A percentile compares a stretch with the other conserved stretches of the same genome.
Conservation (phyloP, 2,888 invertebrate species). For the Pachydiplax longipennis region DNA sequence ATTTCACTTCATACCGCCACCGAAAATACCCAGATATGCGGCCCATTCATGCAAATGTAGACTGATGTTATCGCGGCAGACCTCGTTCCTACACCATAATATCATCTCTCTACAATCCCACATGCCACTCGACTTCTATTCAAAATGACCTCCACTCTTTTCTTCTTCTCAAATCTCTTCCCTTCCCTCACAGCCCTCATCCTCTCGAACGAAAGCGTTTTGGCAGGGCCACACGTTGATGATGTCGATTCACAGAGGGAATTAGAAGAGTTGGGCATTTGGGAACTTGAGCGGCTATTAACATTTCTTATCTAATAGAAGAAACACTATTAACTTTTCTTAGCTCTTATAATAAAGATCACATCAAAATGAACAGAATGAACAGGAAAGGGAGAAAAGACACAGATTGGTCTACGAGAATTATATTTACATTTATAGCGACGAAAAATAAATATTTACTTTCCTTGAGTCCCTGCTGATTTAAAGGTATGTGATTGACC, state of each 20-base stretch:
- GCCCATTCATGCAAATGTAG: slow-evolving; percentile 35
- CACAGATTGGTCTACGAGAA: too few relatives aligned
- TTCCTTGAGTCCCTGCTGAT: too few relatives aligned
- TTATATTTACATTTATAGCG: too few relatives aligned
- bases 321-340: too few relatives aligned
- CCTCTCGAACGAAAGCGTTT: not conserved
- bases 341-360: too few relatives aligned
- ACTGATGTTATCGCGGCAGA: slow-evolving; percentile 14
- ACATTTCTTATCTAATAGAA: too few relatives aligned
- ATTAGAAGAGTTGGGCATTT: not conserved
- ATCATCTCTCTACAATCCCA: not conserved
- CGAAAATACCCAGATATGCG: not conserved
- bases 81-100: slow-evolving; percentile 29
- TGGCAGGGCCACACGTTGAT: not conserved
- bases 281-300: too few relatives aligned
- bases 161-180: not conserved
- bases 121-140: not conserved
- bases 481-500: too few relatives aligned
- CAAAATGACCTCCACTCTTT: not conserved
- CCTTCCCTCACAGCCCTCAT: not conserved
- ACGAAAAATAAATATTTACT: too few relatives aligned
- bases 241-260: not conserved
- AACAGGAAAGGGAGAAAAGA: too few relatives aligned
- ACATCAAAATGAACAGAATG: too few relatives aligned
- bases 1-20: not conserved